Base-by-base conservation (phyloP, 1,140 invertebrate species). In the Chironomus striatipennis region DNA sequence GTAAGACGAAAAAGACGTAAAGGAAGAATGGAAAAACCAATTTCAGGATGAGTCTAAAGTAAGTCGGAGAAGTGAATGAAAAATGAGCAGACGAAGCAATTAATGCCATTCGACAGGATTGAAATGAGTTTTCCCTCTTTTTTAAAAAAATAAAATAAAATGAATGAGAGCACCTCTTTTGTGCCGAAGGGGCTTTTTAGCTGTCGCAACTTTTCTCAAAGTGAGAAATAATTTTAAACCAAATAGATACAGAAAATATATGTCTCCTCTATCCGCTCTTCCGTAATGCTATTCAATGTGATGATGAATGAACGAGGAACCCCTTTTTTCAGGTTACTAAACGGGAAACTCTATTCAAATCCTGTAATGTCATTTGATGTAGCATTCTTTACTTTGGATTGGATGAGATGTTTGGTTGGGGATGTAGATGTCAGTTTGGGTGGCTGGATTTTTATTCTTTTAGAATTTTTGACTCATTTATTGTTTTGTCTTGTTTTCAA, bases 31-130 rank as follows among this genome's bases (percentile, higher is more conserved):
- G 47, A 57, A 57, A 57, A 57, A 57, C 12, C 47, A 57, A 57
- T 57, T 57, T 57, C 12, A 57, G n/a, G 12, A 57, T n/a, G 47
- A 34, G n/a, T n/a, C 24, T 34, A 34, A 34, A 34, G 24, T 34
- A 34, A 34, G 2, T 34, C 12, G 43, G 47, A 57, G 47, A n/a
- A 34, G 47, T n/a, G 10, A 70, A 70, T 70, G 65, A 70, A 70
- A 70, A 70, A 70, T 70, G 65, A 70, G 65, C 65, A 70, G 65
- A 70, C 65, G 18, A 20, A 21, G 65, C 65, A 70, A 70, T 70
- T 70, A 70, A 70, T 70, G 65, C 17, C 10, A 70, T 70, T 70
- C 47, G 47, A 57, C 47, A 57, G 24, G 24, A 34, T 34, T 34
- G 24, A 34, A 34, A 34, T 34, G 24, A 34, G 24, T 34, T 34